These are phyloP conservation scores for Potorous gilbertii DNA, from an alignment of 2,797 vertebrate species.

Conservation along the genomic window DNA sequence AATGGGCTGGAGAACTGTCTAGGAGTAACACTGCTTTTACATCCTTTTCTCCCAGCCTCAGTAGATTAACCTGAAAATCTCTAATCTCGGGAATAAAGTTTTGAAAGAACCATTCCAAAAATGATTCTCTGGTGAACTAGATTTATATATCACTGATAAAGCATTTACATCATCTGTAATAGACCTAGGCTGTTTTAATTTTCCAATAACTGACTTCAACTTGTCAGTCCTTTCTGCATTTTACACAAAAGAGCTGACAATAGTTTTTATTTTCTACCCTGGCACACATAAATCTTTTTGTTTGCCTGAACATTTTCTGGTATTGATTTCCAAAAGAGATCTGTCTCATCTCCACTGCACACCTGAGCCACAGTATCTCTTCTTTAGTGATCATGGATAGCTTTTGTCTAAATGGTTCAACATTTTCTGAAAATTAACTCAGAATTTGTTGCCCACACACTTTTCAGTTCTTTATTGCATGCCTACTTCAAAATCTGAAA, in stretches of 20 bases:
- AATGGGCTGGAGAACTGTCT: slow-evolving; percentile 59
- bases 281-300: slow-evolving; percentile 61
- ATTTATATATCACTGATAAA: slow-evolving; percentile 60
- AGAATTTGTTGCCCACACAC: slow-evolving; percentile 32
- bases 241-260: slow-evolving; percentile 62
- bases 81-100: slow-evolving; percentile 67
- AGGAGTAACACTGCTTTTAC: slow-evolving; percentile 60
- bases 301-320: slow-evolving; percentile 51
- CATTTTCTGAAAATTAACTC: slow-evolving; percentile 49
- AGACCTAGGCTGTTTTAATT: slow-evolving; percentile 57
- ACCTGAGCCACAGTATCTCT: slow-evolving; percentile 59
- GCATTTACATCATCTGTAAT: slow-evolving; percentile 43
- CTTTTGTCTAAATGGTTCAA: slow-evolving; percentile 64
- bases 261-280: slow-evolving; percentile 54
- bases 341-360: slow-evolving; percentile 55
- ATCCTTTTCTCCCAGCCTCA: slow-evolving; percentile 58
- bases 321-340: slow-evolving; percentile 68
- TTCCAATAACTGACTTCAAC: slow-evolving; percentile 57
- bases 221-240: slow-evolving; percentile 64
- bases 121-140: slow-evolving; percentile 62
- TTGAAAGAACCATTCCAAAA: slow-evolving; percentile 74
- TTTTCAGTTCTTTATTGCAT: slow-evolving; percentile 55
- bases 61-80: slow-evolving; percentile 59
- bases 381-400: slow-evolving; percentile 57
- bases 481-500: slow-evolving; percentile 74